Evolutionary conservation across 2,888 invertebrate species (phyloP).

Genomic region (Hipparchia sbordonii): DNA sequence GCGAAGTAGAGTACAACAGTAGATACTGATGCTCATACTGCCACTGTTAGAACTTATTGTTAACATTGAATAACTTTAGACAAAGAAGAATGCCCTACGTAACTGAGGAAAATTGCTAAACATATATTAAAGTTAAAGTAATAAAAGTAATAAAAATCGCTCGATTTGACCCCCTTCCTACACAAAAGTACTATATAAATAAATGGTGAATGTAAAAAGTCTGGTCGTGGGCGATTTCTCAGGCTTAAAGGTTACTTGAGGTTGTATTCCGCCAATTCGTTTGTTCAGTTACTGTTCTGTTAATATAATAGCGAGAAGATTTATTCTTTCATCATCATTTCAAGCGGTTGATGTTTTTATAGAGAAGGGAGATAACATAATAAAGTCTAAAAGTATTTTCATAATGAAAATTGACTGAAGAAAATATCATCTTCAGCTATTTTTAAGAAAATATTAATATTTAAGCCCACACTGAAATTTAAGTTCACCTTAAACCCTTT

Average conservation of each 20-base stretch:
- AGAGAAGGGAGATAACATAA: neutral
- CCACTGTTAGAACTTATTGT: too few species aligned
- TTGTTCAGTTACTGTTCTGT: neutral
- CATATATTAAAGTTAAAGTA: too few species aligned
- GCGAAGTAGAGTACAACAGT: too few species aligned
- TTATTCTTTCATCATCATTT: conserved; percentile 5
- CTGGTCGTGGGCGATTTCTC: neutral
- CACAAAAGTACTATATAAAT: neutral
- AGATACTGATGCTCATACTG: too few species aligned
- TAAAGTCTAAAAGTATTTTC: neutral
- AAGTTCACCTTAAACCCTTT: neutral
- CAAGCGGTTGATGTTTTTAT: neutral
- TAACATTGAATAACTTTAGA: too few species aligned
- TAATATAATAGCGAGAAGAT: conserved; percentile 4
- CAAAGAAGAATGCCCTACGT: too few species aligned
- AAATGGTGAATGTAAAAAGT: neutral
- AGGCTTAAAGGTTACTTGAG: neutral
- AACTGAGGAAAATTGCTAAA: too few species aligned
- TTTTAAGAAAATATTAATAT: neutral
- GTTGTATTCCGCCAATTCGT: neutral
- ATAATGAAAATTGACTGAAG: neutral
- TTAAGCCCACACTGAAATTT: neutral
- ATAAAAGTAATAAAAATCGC: too few species aligned
- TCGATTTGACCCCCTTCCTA: too few species aligned
- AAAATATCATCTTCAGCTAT: too few species aligned